These are phyloP conservation scores for Lepidonotus clava DNA, from an alignment of 2,888 invertebrate species.

Conservation along the genomic window DNA sequence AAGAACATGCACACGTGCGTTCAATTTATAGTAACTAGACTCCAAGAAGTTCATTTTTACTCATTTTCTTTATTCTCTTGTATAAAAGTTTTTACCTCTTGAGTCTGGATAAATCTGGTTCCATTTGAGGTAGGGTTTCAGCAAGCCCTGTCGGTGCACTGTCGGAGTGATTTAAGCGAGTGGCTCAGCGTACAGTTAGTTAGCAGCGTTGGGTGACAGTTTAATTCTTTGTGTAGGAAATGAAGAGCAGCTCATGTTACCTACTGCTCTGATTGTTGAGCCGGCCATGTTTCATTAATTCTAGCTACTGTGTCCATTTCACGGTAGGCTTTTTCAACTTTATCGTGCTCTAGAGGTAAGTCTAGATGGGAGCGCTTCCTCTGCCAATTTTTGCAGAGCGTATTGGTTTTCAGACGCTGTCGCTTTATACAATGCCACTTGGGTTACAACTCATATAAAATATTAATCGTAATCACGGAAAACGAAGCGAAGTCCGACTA, in stretches of 20 bases:
- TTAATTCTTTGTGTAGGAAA: conserved; percentile 43
- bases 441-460: not conserved
- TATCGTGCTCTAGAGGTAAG: not conserved
- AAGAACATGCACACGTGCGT: not conserved
- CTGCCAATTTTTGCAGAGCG: not conserved
- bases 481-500: not conserved
- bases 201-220: not conserved
- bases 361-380: not conserved
- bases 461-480: conserved; percentile 9
- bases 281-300: conserved; percentile 24
- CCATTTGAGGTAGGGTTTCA: not conserved
- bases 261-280: not conserved
- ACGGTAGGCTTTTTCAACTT: not conserved
- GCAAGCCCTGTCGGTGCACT: not conserved
- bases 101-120: not conserved
- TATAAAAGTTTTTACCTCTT: not conserved
- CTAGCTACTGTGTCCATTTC: conserved; percentile 24
- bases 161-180: not conserved
- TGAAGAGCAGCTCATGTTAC: conserved; percentile 3
- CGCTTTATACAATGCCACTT: not conserved
- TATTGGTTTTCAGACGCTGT: not conserved
- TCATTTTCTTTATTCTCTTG: not conserved
- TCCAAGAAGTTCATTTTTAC: not conserved
- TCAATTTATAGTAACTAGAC: conserved; percentile 3
- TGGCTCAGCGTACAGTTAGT: not conserved